Conservation (phyloP, 2,888 invertebrate species). For the Scaptodrosophila latifasciaeformis region DNA sequence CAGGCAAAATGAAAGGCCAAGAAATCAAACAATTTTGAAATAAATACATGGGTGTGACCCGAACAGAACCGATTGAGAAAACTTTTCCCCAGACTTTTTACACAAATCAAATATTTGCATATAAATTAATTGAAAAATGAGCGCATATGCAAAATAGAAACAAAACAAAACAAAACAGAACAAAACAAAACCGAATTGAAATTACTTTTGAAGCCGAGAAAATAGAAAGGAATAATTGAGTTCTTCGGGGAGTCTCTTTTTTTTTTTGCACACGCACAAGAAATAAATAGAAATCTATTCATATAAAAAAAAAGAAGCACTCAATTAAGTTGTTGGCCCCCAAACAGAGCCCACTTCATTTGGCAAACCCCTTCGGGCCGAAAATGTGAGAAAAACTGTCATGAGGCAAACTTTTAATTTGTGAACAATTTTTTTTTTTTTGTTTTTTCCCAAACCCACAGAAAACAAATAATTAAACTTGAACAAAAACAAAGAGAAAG, state of each 20-base stretch:
- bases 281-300: neutral
- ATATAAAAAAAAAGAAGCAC: constrained; percentile 1
- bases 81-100: too few relatives aligned
- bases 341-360: neutral
- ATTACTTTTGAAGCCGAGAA: neutral
- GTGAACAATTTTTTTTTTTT: too few relatives aligned
- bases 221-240: constrained; percentile 3
- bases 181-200: neutral
- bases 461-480: constrained; percentile 48
- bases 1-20: too few relatives aligned
- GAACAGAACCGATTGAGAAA: too few relatives aligned
- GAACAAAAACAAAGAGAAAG: constrained; percentile 3
- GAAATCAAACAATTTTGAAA: too few relatives aligned
- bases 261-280: neutral
- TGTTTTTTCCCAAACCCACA: constrained; percentile 15
- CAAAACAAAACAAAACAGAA: constrained; percentile 7
- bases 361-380: too few relatives aligned
- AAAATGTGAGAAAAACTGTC: constrained; percentile 13
- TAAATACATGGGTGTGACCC: too few relatives aligned
- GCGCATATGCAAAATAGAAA: neutral
- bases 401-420: constrained; percentile 45
- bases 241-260: constrained; percentile 7
- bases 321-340: neutral
- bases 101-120: constrained; percentile 47
- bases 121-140: constrained; percentile 39